Evolutionary conservation across 2,797 vertebrate species (phyloP).

Genomic region (Miichthys miiuy): DNA sequence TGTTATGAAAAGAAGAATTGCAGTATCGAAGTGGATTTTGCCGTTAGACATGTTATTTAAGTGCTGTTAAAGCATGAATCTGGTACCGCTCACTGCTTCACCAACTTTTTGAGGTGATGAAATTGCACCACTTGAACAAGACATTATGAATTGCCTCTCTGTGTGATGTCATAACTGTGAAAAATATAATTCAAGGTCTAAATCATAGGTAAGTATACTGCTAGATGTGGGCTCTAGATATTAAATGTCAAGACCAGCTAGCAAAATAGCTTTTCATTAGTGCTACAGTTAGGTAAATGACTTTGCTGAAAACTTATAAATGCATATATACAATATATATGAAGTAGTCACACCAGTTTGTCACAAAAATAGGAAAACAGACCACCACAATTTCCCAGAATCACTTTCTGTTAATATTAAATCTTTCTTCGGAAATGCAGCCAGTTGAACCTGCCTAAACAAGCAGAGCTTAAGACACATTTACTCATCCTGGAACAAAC

Average conservation of each 20-base stretch:
- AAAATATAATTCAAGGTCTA: background rate
- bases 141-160: conserved; percentile 6
- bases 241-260: background rate
- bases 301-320: background rate
- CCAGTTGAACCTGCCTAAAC: background rate
- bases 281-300: background rate
- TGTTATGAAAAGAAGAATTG: conserved; percentile 16
- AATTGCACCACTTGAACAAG: background rate
- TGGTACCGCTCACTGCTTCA: background rate
- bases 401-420: background rate
- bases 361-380: background rate
- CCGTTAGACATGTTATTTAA: conserved; percentile 35
- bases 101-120: conserved; percentile 1
- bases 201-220: background rate
- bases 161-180: conserved; percentile 10
- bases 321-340: background rate
- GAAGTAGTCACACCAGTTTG: background rate
- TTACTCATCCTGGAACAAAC: background rate
- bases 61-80: conserved; percentile 16
- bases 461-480: background rate
- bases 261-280: conserved; percentile 7
- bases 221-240: background rate
- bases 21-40: conserved; percentile 9
- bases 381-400: background rate
- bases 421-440: background rate